A percentile compares a stretch with the other conserved stretches of the same genome.
These are phyloP conservation scores for Pseudococcus longispinus DNA, from an alignment of 2,888 invertebrate species.

Conservation along the genomic window DNA sequence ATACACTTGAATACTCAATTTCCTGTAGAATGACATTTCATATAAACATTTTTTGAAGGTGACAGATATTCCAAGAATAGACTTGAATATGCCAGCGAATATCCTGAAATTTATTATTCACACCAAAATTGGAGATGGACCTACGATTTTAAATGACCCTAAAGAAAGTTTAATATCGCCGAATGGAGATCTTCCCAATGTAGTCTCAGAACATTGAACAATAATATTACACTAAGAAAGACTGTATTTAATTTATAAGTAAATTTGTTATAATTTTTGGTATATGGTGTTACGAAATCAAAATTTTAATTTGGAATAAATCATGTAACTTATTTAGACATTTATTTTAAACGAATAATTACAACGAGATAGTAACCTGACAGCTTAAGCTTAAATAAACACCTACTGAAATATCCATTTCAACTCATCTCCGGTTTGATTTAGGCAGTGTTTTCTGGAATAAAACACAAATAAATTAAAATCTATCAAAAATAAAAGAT, in stretches of 20 bases:
- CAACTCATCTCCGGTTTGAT: background rate
- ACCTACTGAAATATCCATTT: background rate
- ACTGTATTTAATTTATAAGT: background rate
- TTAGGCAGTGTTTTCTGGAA: slow-evolving; percentile 5
- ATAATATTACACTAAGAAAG: background rate
- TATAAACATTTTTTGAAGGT: slow-evolving; percentile 63
- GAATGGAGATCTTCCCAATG: background rate
- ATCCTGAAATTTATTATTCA: slow-evolving; percentile 82
- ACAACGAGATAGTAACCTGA: background rate
- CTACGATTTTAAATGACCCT: slow-evolving; percentile 62
- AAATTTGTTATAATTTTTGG: background rate
- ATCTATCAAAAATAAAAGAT: background rate
- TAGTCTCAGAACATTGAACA: background rate
- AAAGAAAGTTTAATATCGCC: slow-evolving; percentile 16
- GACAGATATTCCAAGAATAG: background rate
- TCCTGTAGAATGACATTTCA: background rate
- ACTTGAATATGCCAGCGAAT: slow-evolving; percentile 50
- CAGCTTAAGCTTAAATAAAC: background rate
- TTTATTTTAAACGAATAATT: slow-evolving; percentile 28
- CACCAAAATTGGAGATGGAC: slow-evolving; percentile 83
- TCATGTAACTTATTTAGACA: background rate
- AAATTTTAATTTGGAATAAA: background rate
- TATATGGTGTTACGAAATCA: background rate
- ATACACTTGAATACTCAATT: slow-evolving; percentile 60
- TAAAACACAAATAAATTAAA: background rate